Evolutionary conservation across 2,797 vertebrate genomes (phyloP).

Genomic region (Sardinella longiceps): DNA sequence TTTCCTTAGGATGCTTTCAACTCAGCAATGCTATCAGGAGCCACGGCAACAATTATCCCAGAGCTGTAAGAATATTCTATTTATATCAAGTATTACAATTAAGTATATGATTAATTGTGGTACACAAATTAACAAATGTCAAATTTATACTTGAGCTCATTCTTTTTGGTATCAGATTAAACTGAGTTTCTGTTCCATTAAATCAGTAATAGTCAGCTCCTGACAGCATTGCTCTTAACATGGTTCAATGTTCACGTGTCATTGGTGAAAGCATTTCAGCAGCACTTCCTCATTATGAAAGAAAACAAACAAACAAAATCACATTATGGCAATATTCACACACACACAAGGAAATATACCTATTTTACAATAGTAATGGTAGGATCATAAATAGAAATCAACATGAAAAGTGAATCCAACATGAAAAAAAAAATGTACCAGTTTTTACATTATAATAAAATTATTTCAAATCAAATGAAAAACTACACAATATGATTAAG

Average conservation of each 20-base stretch:
- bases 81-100: background rate
- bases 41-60: background rate
- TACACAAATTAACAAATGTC: background rate
- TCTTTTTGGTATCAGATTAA: background rate
- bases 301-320: too few species aligned
- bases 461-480: background rate
- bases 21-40: background rate
- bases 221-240: background rate
- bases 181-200: background rate
- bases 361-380: background rate
- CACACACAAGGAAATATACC: background rate
- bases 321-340: background rate
- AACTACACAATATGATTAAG: background rate
- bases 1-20: constrained; percentile 5
- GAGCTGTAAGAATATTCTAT: background rate
- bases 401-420: too few species aligned
- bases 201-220: background rate
- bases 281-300: background rate
- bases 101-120: background rate
- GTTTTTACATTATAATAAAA: background rate
- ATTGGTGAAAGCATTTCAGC: background rate
- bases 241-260: background rate
- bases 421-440: background rate
- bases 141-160: background rate
- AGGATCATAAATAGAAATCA: background rate